These are phyloP conservation scores for Brachylomia viminalis DNA, from an alignment of 2,888 invertebrate species.

Conservation along the genomic window DNA sequence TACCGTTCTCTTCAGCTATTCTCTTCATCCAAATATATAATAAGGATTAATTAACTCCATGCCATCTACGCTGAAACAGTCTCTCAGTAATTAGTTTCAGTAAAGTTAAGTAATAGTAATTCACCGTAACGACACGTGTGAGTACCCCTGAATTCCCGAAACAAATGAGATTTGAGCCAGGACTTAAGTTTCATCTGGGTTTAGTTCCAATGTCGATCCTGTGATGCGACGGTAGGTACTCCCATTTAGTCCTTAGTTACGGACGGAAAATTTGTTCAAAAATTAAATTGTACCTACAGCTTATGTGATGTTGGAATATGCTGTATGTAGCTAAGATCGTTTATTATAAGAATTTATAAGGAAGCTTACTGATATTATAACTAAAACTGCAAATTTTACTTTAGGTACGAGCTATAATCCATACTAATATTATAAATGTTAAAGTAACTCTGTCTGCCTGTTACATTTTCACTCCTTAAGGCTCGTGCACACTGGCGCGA, in stretches of 20 bases:
- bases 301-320: neutral
- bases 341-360: neutral
- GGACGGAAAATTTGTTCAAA: conserved; percentile 12
- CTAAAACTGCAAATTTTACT: neutral
- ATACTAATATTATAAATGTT: neutral
- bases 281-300: conserved; percentile 5
- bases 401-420: neutral
- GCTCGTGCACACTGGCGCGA: too few species aligned
- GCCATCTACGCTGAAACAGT: conserved; percentile 44
- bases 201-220: conserved; percentile 51
- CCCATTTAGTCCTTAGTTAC: conserved; percentile 24
- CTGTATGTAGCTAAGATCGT: neutral
- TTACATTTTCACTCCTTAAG: neutral
- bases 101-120: conserved; percentile 68
- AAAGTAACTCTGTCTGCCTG: neutral
- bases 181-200: conserved; percentile 50
- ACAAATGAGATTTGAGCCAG: conserved; percentile 61
- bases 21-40: conserved; percentile 51
- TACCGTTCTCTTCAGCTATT: conserved; percentile 18
- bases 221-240: conserved; percentile 42
- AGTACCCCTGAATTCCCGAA: conserved; percentile 39
- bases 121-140: conserved; percentile 55
- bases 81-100: conserved; percentile 62
- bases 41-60: conserved; percentile 58
- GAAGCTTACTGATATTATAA: neutral